Conservation (phyloP, 2,113 vertebrate species). For the Bos taurus region DNA sequence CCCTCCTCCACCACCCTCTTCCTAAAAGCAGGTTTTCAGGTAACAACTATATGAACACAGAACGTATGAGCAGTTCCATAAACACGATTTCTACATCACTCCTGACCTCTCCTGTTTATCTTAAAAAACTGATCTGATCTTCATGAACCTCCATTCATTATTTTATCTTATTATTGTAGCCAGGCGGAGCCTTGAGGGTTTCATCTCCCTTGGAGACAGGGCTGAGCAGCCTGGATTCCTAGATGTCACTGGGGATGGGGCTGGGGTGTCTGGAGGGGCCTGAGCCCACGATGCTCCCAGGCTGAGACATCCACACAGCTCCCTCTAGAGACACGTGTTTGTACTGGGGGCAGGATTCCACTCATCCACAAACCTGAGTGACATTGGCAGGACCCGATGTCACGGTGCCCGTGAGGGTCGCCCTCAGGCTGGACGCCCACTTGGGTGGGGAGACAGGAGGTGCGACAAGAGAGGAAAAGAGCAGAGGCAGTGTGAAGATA, state of each 20-base stretch:
- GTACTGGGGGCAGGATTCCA: not conserved
- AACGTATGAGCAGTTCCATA: not conserved
- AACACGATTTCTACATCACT: not conserved
- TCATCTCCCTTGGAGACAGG: not conserved
- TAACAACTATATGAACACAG: not conserved
- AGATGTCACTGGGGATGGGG: not conserved
- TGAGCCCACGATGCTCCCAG: not conserved
- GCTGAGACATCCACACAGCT: not conserved
- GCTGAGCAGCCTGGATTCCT: not conserved
- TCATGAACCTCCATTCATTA: not conserved
- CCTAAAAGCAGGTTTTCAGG: not conserved
- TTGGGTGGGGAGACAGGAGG: no score
- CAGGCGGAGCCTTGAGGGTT: not conserved
- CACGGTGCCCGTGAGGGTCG: not conserved
- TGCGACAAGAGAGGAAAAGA: rapidly evolving
- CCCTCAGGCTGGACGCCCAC: not conserved
- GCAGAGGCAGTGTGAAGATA: not conserved
- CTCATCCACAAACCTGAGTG: not conserved
- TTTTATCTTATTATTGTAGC: not conserved
- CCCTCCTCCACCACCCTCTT: not conserved
- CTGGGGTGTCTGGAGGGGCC: not conserved
- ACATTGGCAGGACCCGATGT: not conserved
- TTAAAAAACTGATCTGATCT: not conserved
- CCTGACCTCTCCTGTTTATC: not conserved
- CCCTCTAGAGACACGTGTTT: not conserved